Evolutionary conservation across 2,888 invertebrate species (phyloP), one percentile per base, ranked within the genome.

Genomic region (Eulithis prunata): DNA sequence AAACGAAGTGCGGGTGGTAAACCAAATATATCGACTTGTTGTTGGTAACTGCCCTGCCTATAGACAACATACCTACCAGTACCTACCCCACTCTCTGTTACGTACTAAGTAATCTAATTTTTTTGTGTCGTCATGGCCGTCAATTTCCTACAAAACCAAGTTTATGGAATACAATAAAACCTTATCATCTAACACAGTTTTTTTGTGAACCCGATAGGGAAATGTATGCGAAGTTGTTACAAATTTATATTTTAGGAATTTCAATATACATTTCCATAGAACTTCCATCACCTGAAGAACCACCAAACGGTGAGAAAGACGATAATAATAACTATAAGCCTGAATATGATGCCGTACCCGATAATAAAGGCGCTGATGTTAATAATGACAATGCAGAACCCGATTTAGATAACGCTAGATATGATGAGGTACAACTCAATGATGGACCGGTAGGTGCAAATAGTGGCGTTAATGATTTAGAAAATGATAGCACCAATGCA

Each of bases 101-200:
- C 21, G 1, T 21, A 21, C 21, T 21, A 21, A 6, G 32, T 32
- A 32, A 32, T 6, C 32, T 32, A 32, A 32, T 32, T 32, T 32
- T 21, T 32, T 32, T 3, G 32, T 32, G 1, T 32, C 21, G 21
- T 21, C 38, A 38, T 38, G 13, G 7, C 14, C 21, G 21, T 21
- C 14, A 14, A 3, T 57, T 45, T 43, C 54, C 53, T n/a, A 38
- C n/a, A 13, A 60, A 63, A 63, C 52, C 14, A 47, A 38, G 13
- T 67, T 67, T 60, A 60, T 51, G 7, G 7, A 13, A 32, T 62
- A 57, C 38, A 13, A 45, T 61, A 60, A 64, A 60, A 63, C 21
- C 54, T 58, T 59, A 49, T 57, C 54, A 51, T 11, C 45, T 3
- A 60, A 56, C 53, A 53, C 59, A 59, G 28, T 64, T 57, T 53